phyloP scores from a whole-genome alignment of 2,888 invertebrate species.

The Philereme vetulata region DNA sequence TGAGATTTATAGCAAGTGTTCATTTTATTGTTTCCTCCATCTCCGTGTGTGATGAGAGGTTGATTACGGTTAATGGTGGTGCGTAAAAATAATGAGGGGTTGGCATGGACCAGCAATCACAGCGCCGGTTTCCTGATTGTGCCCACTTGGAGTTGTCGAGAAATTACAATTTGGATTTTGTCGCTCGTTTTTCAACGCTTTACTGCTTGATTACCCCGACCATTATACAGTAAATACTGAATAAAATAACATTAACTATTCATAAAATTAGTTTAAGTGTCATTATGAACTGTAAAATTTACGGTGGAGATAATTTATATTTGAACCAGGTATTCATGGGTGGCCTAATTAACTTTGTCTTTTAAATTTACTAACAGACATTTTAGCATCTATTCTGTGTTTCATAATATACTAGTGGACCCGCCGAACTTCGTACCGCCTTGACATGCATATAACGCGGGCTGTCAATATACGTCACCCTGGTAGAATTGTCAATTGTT shows the following conservation, averaged over 20 bases:
- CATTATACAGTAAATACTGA: slow-evolving; percentile 44
- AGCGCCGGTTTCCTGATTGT: slow-evolving; percentile 65
- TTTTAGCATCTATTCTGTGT: background rate
- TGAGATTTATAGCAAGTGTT: slow-evolving; percentile 57
- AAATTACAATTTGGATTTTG: slow-evolving; percentile 60
- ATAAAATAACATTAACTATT: slow-evolving; percentile 35
- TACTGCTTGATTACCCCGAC: slow-evolving; percentile 37
- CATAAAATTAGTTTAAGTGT: slow-evolving; percentile 32
- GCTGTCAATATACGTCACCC: no score
- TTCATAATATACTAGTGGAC: no score
- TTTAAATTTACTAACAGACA: background rate
- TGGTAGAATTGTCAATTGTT: no score
- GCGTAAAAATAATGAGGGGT: slow-evolving; percentile 77
- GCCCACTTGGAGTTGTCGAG: slow-evolving; percentile 56
- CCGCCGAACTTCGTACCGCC: no score
- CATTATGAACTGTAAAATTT: slow-evolving; percentile 19
- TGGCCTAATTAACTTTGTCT: slow-evolving; percentile 3
- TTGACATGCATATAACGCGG: no score
- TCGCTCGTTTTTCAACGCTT: slow-evolving; percentile 47
- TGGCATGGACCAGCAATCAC: slow-evolving; percentile 64
- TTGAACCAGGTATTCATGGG: slow-evolving; percentile 5
- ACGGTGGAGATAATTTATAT: slow-evolving; percentile 8
- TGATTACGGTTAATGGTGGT: slow-evolving; percentile 75
- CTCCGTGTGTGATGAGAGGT: slow-evolving; percentile 74
- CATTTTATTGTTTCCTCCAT: slow-evolving; percentile 72